phyloP scores from a whole-genome alignment of 2,888 invertebrate genomes.

The Nomada fucata region DNA sequence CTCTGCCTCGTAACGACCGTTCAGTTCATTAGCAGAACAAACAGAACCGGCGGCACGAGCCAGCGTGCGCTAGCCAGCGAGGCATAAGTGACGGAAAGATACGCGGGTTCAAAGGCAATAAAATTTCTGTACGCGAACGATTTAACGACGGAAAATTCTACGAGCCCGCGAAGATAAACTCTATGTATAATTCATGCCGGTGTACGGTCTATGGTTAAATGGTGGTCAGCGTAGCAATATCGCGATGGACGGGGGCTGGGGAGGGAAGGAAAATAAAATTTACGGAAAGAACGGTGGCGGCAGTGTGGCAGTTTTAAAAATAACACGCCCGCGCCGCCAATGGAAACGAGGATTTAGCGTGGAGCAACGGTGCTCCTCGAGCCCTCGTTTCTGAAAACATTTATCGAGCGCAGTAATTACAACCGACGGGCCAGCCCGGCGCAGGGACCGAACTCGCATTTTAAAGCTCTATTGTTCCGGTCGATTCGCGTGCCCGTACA shows the following conservation, averaged over 20 bases:
- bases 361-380: slow-evolving; percentile 30
- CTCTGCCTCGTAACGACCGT: neutral
- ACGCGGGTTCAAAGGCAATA: slow-evolving; percentile 39
- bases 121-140: slow-evolving; percentile 50
- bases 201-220: slow-evolving; percentile 57
- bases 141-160: slow-evolving; percentile 65
- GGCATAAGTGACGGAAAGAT: slow-evolving; percentile 14
- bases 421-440: slow-evolving; percentile 27
- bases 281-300: slow-evolving; percentile 6
- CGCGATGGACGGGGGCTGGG: slow-evolving; percentile 1
- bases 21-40: slow-evolving; percentile 6
- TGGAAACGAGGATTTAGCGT: slow-evolving; percentile 20
- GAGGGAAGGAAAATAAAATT: neutral
- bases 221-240: slow-evolving; percentile 52
- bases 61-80: slow-evolving; percentile 1
- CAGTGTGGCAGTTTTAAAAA: slow-evolving; percentile 28
- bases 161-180: slow-evolving; percentile 48
- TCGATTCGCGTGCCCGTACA: slow-evolving; percentile 34
- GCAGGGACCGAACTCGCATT: slow-evolving; percentile 43
- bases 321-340: slow-evolving; percentile 17
- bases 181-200: slow-evolving; percentile 66
- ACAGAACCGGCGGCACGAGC: neutral
- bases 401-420: slow-evolving; percentile 59
- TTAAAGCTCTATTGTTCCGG: slow-evolving; percentile 56
- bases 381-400: slow-evolving; percentile 56